Conservation (phyloP, 2,113 vertebrate genomes). For the Poecilia latipinna region DNA sequence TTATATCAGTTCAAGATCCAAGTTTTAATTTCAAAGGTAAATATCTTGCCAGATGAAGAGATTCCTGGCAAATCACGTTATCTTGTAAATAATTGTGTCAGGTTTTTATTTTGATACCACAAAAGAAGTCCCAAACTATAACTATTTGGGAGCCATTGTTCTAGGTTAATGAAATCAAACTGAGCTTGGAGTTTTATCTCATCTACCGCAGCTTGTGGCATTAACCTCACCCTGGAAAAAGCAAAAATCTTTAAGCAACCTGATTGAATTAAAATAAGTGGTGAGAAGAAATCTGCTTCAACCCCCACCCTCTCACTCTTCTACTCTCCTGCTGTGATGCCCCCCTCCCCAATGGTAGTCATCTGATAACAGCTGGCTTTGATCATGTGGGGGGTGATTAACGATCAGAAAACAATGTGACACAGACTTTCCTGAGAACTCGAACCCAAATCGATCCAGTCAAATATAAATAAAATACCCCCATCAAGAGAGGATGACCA, state of each 20-base stretch:
- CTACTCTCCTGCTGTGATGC: no score
- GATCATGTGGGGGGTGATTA: conserved; percentile 71
- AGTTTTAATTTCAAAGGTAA: no score
- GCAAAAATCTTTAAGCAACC: conserved; percentile 46
- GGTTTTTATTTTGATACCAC: background rate
- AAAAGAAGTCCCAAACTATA: background rate
- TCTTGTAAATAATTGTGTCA: background rate
- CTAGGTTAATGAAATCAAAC: conserved; percentile 68
- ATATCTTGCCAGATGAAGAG: no score
- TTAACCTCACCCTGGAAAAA: conserved; percentile 60
- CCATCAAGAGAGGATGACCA: conserved; percentile 9
- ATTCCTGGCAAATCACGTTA: background rate
- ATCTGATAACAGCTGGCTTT: conserved; percentile 60
- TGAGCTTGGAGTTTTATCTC: conserved; percentile 65
- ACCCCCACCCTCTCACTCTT: no score
- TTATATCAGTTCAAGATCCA: no score
- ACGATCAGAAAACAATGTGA: conserved; percentile 57
- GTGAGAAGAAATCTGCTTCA: background rate
- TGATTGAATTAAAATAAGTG: conserved; percentile 56
- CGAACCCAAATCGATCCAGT: conserved; percentile 6
- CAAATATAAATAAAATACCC: conserved; percentile 5
- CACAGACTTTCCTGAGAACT: conserved; percentile 32
- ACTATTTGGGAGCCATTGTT: background rate
- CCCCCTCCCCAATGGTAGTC: conserved; percentile 9
- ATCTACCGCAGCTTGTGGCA: conserved; percentile 45